Percentiles rank a stretch among this genome's conserved stretches.
phyloP scores from a whole-genome alignment of 2,113 vertebrate species.

The Tachysurus fulvidraco region DNA sequence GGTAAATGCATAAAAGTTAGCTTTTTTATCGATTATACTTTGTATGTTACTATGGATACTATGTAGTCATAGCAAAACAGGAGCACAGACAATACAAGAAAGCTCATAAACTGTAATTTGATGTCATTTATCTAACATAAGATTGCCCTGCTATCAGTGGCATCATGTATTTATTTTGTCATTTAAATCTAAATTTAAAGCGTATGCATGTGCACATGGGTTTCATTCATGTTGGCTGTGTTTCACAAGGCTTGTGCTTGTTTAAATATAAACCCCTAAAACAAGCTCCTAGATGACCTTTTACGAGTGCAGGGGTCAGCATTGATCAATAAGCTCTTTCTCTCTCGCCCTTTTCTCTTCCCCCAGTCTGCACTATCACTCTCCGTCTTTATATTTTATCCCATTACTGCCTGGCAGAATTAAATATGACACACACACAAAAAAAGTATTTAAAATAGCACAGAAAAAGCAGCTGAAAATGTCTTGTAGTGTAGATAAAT shows the following conservation, averaged over 20 bases:
- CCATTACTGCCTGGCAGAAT: conserved; percentile 6
- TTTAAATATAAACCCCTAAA: conserved; percentile 76
- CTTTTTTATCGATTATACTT: not conserved
- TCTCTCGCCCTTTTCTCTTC: conserved; percentile 55
- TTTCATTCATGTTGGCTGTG: conserved; percentile 43
- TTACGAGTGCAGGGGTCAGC: conserved; percentile 74
- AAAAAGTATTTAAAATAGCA: not conserved
- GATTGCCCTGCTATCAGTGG: not conserved
- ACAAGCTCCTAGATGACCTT: conserved; percentile 72
- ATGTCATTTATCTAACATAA: not conserved
- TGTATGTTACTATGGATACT: not conserved
- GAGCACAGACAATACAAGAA: not conserved
- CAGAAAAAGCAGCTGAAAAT: not conserved
- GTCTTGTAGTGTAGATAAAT: not conserved
- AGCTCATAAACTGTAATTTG: not conserved
- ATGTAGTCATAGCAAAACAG: not conserved
- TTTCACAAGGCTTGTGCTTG: conserved; percentile 59
- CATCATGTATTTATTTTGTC: not conserved
- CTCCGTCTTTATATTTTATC: conserved; percentile 36
- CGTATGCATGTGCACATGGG: not conserved
- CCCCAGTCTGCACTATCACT: conserved; percentile 53
- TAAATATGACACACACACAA: not conserved
- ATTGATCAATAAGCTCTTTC: conserved; percentile 74
- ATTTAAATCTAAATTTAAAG: not conserved
- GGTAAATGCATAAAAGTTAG: not conserved